These are phyloP conservation scores for Ceratina australensis DNA, from an alignment of 1,140 invertebrate species.

Conservation along the genomic window DNA sequence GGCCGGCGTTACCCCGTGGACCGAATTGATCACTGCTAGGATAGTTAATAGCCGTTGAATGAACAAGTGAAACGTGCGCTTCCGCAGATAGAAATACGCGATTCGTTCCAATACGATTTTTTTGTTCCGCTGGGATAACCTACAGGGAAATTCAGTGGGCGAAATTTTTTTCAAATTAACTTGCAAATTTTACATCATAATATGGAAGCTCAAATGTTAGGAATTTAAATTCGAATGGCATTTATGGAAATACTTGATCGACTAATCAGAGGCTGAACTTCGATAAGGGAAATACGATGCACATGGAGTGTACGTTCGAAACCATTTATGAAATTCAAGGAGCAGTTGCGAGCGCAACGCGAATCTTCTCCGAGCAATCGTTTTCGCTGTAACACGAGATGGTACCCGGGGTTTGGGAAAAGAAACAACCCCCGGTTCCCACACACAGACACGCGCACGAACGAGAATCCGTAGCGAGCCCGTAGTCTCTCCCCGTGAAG, in stretches of 20 bases:
- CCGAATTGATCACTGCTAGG: constrained; percentile 55
- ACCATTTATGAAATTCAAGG: background rate
- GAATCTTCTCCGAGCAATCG: constrained; percentile 42
- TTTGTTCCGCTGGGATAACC: too few relatives aligned
- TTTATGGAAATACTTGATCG: background rate
- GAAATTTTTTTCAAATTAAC: too few relatives aligned
- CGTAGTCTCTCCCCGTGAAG: constrained; percentile 52
- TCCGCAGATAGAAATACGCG: background rate
- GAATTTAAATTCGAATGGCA: background rate
- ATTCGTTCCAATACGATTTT: too few relatives aligned
- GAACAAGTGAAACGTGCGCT: background rate
- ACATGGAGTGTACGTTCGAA: background rate
- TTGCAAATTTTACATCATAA: too few relatives aligned
- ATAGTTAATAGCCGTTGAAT: constrained; percentile 56
- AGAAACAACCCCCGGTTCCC: constrained; percentile 57
- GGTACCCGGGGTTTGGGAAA: constrained; percentile 51
- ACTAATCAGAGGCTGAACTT: too few relatives aligned
- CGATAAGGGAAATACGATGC: background rate
- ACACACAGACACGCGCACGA: constrained; percentile 28
- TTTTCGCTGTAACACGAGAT: constrained; percentile 44
- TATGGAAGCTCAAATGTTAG: too few relatives aligned
- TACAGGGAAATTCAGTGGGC: background rate
- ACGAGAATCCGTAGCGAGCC: constrained; percentile 56
- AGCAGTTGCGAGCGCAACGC: constrained; percentile 3
- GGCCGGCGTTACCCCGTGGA: constrained; percentile 52